Evolutionary conservation across 2,113 vertebrate species (phyloP).

Genomic region (Microtus ochrogaster): DNA sequence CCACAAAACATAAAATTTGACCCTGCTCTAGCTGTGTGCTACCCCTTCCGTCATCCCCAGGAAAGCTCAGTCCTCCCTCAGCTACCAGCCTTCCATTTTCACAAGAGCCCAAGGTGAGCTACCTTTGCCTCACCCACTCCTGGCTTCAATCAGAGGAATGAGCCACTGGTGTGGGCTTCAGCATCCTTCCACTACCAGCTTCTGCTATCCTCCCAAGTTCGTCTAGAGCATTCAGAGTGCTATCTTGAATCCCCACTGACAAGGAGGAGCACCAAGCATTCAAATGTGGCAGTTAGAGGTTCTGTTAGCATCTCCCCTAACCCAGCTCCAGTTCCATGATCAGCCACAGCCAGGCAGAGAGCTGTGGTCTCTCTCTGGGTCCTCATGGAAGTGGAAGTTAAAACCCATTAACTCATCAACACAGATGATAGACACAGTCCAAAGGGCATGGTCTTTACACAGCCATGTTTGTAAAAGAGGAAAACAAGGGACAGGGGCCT

Average conservation of each 20-base stretch:
- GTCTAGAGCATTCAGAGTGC: conserved; percentile 11
- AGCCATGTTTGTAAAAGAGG: not conserved
- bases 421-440: not conserved
- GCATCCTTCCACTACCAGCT: not conserved
- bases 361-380: not conserved
- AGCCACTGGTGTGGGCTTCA: not conserved
- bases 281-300: not conserved
- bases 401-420: conserved; percentile 30
- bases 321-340: not conserved
- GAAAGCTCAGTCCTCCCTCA: not conserved
- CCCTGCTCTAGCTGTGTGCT: not conserved
- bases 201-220: not conserved
- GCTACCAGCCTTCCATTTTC: not conserved
- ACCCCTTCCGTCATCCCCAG: not conserved
- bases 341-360: not conserved
- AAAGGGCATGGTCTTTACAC: not conserved
- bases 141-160: not conserved
- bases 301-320: not conserved
- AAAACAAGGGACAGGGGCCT: not conserved
- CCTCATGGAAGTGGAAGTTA: not conserved
- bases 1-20: not conserved
- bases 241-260: conserved; percentile 14
- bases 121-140: not conserved
- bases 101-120: not conserved
- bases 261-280: not conserved